Base-by-base conservation (phyloP, 2,888 invertebrate genomes). In the Erynnis tages region DNA sequence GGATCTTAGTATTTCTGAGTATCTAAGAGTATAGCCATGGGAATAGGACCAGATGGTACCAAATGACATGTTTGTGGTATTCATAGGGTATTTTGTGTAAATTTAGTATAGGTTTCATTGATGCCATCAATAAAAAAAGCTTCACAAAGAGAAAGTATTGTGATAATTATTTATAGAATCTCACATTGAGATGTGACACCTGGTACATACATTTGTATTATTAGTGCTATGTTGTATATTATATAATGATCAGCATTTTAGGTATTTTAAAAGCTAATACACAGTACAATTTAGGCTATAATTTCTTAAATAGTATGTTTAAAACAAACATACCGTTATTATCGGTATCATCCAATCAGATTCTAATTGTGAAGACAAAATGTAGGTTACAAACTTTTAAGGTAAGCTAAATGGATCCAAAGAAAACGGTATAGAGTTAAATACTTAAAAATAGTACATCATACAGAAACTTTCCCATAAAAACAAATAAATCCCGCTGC, bases 401-500 rank as follows among this genome's bases (percentile, higher is more conserved):
- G 16, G 16, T 16, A 14, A 17, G 4, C n/a, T n/a, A n/a, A n/a
- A n/a, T n/a, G n/a, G n/a, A n/a, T n/a, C n/a, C n/a, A n/a, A n/a
- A n/a, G n/a, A n/a, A n/a, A n/a, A n/a, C n/a, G n/a, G n/a, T n/a
- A n/a, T n/a, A n/a, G 4, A 34, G 16, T 34, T 1, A 16, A 34
- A 8, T 13, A 16, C 16, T 5, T 1, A 17, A 1, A 16, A 16
- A 16, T 34, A 14, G n/a, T n/a, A 17, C 4, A 17, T 34, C 3
- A 4, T 17, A 16, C n/a, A 6, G 30, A n/a, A 34, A 30, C 19
- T 29, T 47, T 37, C 27, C 37, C 14, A 5, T n/a, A 30, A 41
- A 48, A 49, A 41, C 11, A 40, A 32, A 29, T 14, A 2, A 35
- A 43, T 35, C 19, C 60, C 54, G 59, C 46, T 90, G 90, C 90